Percentiles rank a stretch among this genome's conserved stretches.
phyloP scores from a whole-genome alignment of 2,888 invertebrate genomes.

The Heliconius erato region DNA sequence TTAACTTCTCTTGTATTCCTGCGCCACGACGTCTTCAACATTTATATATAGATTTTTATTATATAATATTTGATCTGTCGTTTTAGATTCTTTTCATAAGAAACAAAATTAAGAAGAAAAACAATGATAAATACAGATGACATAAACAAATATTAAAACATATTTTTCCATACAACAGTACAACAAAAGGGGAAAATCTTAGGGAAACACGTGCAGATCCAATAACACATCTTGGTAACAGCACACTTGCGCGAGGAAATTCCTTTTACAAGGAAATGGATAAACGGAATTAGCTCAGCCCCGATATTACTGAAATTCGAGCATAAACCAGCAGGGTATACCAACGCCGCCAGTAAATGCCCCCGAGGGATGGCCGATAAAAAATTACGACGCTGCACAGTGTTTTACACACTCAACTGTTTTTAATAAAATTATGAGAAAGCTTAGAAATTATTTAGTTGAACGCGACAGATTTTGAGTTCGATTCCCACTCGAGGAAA shows the following conservation, averaged over 20 bases:
- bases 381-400: slow-evolving; percentile 61
- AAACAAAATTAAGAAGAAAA: neutral
- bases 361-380: slow-evolving; percentile 67
- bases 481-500: neutral
- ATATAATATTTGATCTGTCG: no score
- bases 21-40: no score
- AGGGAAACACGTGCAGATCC: neutral
- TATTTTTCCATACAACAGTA: neutral
- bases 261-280: slow-evolving; percentile 38
- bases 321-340: slow-evolving; percentile 46
- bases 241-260: slow-evolving; percentile 24
- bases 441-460: neutral
- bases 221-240: slow-evolving; percentile 29
- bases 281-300: slow-evolving; percentile 46
- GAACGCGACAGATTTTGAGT: neutral
- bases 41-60: no score
- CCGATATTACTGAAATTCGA: slow-evolving; percentile 45
- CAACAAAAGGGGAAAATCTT: neutral
- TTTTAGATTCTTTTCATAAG: neutral
- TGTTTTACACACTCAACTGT: slow-evolving; percentile 51
- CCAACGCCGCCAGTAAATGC: slow-evolving; percentile 57
- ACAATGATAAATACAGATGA: neutral
- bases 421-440: slow-evolving; percentile 2
- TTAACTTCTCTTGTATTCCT: no score
- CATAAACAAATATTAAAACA: neutral